phyloP scores from a whole-genome alignment of 2,113 vertebrate species.

The Cheilinus undulatus region DNA sequence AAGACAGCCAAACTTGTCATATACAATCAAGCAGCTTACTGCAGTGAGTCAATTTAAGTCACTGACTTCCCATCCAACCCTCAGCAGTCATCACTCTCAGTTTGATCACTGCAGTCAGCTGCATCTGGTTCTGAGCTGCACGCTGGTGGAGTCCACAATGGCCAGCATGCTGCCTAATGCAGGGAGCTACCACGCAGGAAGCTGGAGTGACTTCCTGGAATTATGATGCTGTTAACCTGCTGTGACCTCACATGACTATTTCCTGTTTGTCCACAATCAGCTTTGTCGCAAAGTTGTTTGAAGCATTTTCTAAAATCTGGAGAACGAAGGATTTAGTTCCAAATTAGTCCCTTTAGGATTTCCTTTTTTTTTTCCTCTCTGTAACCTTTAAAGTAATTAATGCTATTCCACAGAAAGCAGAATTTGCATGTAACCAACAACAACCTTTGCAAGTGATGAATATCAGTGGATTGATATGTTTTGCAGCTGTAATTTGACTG shows the following conservation, averaged over 20 bases:
- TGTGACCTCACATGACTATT: conserved; percentile 37
- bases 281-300: background rate
- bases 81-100: conserved; percentile 1
- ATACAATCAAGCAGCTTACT: background rate
- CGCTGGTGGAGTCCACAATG: conserved; percentile 19
- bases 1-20: background rate
- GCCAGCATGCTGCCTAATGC: conserved; percentile 17
- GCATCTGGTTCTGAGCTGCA: background rate
- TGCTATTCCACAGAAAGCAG: too few relatives aligned
- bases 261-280: conserved; percentile 69
- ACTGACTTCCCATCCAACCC: background rate
- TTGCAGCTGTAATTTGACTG: too few relatives aligned
- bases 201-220: conserved; percentile 78
- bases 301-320: background rate
- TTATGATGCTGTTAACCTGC: conserved; percentile 66
- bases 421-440: too few relatives aligned
- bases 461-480: too few relatives aligned
- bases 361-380: background rate
- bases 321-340: background rate
- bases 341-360: too few relatives aligned
- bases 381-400: too few relatives aligned
- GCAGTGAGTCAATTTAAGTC: background rate
- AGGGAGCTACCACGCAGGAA: conserved; percentile 70
- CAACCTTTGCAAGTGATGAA: too few relatives aligned
- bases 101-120: background rate